Percentiles rank a stretch among this genome's conserved stretches.
Conservation (phyloP, 2,888 invertebrate genomes). For the Lymantria monacha region DNA sequence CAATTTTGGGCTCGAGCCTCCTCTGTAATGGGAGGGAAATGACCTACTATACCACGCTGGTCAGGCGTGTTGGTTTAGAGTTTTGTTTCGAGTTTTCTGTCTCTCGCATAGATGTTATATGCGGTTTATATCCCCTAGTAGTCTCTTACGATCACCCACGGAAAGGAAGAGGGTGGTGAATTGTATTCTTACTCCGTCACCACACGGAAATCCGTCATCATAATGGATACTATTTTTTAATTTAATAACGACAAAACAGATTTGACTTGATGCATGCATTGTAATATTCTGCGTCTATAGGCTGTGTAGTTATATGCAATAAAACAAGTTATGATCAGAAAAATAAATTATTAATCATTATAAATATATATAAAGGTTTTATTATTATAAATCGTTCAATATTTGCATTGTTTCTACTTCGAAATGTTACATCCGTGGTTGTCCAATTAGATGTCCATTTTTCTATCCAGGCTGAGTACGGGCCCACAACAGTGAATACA, state of each 20-base stretch:
- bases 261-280: neutral
- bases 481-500: conserved; percentile 58
- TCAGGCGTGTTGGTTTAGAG: too few species aligned
- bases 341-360: conserved; percentile 37
- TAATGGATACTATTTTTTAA: conserved; percentile 50
- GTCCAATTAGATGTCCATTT: conserved; percentile 21
- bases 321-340: conserved; percentile 20
- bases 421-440: conserved; percentile 2
- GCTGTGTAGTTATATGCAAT: conserved; percentile 8
- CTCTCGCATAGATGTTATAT: too few species aligned
- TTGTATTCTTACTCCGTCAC: too few species aligned
- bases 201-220: too few species aligned
- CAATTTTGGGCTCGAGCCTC: too few species aligned
- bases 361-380: conserved; percentile 24
- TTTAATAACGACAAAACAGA: conserved; percentile 45
- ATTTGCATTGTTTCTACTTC: conserved; percentile 2
- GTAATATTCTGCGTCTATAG: neutral
- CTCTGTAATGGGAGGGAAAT: too few species aligned
- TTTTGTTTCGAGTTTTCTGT: too few species aligned
- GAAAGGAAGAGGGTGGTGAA: too few species aligned
- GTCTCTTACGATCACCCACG: too few species aligned
- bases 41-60: too few species aligned
- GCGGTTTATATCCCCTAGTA: too few species aligned
- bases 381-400: conserved; percentile 5
- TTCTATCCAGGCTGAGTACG: conserved; percentile 60